Evolutionary conservation across 1,140 invertebrate genomes (phyloP).

Genomic region (Drepana arcuata): DNA sequence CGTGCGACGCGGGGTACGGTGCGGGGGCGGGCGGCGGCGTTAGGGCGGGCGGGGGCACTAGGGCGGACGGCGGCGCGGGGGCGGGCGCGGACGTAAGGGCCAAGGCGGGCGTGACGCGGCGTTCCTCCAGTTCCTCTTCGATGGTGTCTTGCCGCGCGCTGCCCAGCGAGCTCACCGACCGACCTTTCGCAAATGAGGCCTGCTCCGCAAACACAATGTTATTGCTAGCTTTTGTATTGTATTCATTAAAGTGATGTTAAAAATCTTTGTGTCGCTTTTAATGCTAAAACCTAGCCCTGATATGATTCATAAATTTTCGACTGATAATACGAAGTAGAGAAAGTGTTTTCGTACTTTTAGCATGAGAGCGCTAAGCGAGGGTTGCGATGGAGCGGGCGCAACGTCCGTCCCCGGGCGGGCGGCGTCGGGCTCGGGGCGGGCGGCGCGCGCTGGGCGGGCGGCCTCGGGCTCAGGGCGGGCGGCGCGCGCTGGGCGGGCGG

Average conservation of each 20-base stretch:
- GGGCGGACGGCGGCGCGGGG: constrained; percentile 51
- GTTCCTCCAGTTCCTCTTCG: constrained; percentile 81
- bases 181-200: constrained; percentile 78
- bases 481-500: constrained; percentile 67
- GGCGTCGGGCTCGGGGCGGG: constrained; percentile 31
- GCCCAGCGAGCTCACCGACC: constrained; percentile 61
- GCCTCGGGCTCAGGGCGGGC: constrained; percentile 80
- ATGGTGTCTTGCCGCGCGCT: constrained; percentile 85
- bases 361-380: neutral
- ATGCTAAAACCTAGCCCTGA: too few species aligned
- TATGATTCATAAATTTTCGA: too few species aligned
- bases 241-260: too few species aligned
- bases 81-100: constrained; percentile 50
- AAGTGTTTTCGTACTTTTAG: neutral
- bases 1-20: constrained; percentile 61
- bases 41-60: constrained; percentile 39
- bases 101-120: constrained; percentile 33
- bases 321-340: too few species aligned
- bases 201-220: too few species aligned
- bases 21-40: constrained; percentile 74
- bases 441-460: constrained; percentile 73
- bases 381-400: constrained; percentile 8
- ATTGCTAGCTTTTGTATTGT: too few species aligned
- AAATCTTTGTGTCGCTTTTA: too few species aligned
- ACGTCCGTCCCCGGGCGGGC: constrained; percentile 17